Evolutionary conservation across 2,113 vertebrate genomes (phyloP).

Genomic region (Sebastes fasciatus): DNA sequence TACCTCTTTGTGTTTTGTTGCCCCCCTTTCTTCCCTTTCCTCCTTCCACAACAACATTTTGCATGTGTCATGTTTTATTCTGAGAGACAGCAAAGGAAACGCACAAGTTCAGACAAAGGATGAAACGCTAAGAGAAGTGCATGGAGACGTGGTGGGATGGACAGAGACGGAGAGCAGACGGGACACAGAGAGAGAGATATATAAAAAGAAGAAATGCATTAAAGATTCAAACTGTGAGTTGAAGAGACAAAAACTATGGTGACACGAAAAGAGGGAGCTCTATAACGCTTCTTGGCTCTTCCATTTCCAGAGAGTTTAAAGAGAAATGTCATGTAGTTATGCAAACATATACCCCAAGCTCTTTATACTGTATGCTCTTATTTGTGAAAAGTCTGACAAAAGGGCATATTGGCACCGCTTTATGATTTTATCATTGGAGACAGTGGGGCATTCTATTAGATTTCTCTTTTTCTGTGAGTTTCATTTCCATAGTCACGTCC

Average conservation of each 20-base stretch:
- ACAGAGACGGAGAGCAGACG: constrained; percentile 20
- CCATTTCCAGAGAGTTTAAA: constrained; percentile 8
- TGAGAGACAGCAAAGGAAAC: constrained; percentile 42
- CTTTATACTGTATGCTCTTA: background rate
- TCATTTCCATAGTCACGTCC: constrained; percentile 8
- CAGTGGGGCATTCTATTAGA: background rate
- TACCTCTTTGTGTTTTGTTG: constrained; percentile 19
- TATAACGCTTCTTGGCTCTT: background rate
- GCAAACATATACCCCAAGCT: background rate
- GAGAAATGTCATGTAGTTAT: background rate
- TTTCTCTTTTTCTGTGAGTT: constrained; percentile 5
- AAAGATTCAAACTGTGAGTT: constrained; percentile 50
- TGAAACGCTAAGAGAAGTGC: constrained; percentile 16
- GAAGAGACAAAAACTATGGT: constrained; percentile 38
- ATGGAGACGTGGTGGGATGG: constrained; percentile 18
- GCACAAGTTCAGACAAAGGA: constrained; percentile 26
- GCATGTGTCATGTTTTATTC: constrained; percentile 50
- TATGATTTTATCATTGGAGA: background rate
- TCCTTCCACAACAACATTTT: constrained; percentile 36
- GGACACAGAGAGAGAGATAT: background rate
- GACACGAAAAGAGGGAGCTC: constrained; percentile 18
- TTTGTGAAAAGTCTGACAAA: constrained; percentile 10
- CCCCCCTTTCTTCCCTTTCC: background rate
- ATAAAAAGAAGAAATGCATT: constrained; percentile 31
- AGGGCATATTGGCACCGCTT: background rate